phyloP scores from a whole-genome alignment of 1,140 invertebrate genomes.

The Belonocnema kinseyi region DNA sequence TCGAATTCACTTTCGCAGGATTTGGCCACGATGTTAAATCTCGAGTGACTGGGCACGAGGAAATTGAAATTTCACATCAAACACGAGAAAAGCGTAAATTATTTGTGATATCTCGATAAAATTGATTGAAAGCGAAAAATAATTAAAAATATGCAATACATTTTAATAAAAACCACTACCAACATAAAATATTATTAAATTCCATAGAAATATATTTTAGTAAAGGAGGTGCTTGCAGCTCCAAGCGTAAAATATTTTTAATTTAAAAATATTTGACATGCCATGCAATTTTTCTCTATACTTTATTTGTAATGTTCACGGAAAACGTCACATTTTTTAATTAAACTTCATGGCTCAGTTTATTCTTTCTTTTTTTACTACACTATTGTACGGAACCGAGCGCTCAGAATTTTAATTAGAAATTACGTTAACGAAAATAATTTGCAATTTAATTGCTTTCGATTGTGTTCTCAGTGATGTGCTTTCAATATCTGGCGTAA shows the following conservation, averaged over 20 bases:
- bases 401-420: conserved; percentile 28
- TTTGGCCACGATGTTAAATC: neutral
- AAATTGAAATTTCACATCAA: neutral
- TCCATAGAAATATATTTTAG: neutral
- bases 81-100: neutral
- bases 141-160: neutral
- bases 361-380: conserved; percentile 4
- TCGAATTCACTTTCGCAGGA: conserved; percentile 5
- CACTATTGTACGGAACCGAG: conserved; percentile 9
- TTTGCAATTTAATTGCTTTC: conserved; percentile 30
- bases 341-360: conserved; percentile 23
- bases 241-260: conserved; percentile 10
- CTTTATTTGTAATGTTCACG: conserved; percentile 20
- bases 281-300: neutral
- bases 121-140: neutral
- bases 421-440: conserved; percentile 32
- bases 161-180: neutral
- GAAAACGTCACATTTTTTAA: conserved; percentile 24
- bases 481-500: conserved; percentile 26
- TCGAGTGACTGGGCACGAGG: neutral
- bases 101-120: conserved; percentile 3
- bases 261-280: conserved; percentile 26
- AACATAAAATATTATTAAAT: neutral
- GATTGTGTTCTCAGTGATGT: conserved; percentile 26
- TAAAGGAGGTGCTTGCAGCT: neutral